Base-by-base conservation (phyloP, 2,797 vertebrate genomes). In the Petrocephalus schoutedeni region DNA sequence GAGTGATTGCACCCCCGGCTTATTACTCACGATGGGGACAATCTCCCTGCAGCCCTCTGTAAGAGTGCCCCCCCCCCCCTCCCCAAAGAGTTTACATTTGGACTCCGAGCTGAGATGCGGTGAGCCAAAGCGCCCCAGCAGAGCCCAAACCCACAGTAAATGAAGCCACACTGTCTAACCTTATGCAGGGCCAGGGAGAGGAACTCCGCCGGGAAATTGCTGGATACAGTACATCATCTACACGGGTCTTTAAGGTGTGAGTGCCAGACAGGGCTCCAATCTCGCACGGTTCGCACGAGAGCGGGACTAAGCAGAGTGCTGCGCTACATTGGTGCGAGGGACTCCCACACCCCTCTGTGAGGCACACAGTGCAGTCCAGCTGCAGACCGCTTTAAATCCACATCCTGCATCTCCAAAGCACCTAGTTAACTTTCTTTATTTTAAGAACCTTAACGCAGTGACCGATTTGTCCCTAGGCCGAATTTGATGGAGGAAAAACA, bases 341-440 rank as follows among this genome's bases (percentile, higher is more conserved):
- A 21, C 28, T 28, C 53, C n/a, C 53, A 88, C 85, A 88, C 23
- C 86, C 32, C 77, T 28, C 54, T 19, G n/a, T 7, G 53, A 77
- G 67, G 53, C 74, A 87, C 12, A 83, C n/a, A 87, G 36, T 41
- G 36, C 36, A 56, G 49, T 87, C 71, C 59, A 77, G 74, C 71
- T 77, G 45, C 28, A 41, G 58, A 53, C 74, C 41, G 3, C 32
- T 83, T 67, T 86, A 80, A 87, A 45, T 87, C 58, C 56, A 56
- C 83, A 82, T 87, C 32, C 61, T 87, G 9, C 36, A 51, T 56
- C 56, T 77, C 87, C 61, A 87, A 57, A 87, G 74, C 57, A 67
- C 51, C 59, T 21, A 54, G 80, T 80, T 87, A 87, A 86, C 45
- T 49, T 59, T 86, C 36, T 88, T 67, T 67, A 67, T 82, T 59